Percentiles rank a stretch among this genome's conserved stretches.
Conservation (phyloP, 1,140 invertebrate genomes). For the Cyclina sinensis region DNA sequence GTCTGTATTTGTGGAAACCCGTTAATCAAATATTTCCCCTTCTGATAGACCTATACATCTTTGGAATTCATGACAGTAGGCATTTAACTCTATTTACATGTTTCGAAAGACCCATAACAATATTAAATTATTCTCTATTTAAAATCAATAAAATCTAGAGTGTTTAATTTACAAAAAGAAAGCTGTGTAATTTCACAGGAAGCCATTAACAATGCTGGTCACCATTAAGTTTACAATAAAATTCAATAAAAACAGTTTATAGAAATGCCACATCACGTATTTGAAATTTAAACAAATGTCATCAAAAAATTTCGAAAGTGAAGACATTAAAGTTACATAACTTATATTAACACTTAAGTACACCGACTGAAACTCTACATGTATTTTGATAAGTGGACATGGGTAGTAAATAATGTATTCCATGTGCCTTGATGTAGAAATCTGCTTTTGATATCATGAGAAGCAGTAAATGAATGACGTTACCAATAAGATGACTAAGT, state of each 20-base stretch:
- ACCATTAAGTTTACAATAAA: not conserved
- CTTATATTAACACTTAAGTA: too few relatives aligned
- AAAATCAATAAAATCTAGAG: not conserved
- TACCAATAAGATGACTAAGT: too few relatives aligned
- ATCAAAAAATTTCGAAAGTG: too few relatives aligned
- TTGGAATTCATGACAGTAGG: not conserved
- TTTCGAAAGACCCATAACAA: not conserved
- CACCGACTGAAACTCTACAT: too few relatives aligned
- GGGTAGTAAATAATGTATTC: too few relatives aligned
- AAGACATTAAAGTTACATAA: too few relatives aligned
- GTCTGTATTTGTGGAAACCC: not conserved
- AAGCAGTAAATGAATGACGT: too few relatives aligned
- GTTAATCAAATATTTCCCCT: constrained; percentile 15
- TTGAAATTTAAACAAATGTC: too few relatives aligned
- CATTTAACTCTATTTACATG: not conserved
- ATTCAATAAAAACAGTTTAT: not conserved
- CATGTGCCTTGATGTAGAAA: too few relatives aligned
- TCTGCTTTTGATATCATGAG: too few relatives aligned
- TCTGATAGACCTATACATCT: not conserved
- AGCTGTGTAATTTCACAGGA: constrained; percentile 19
- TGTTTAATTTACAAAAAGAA: constrained; percentile 6
- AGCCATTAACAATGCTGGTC: not conserved
- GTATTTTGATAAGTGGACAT: too few relatives aligned
- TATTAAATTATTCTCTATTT: constrained; percentile 19
- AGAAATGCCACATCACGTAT: not conserved